A percentile compares a stretch with the other conserved stretches of the same genome.
Conservation (phyloP, 2,888 invertebrate species). For the Cantharis rustica region DNA sequence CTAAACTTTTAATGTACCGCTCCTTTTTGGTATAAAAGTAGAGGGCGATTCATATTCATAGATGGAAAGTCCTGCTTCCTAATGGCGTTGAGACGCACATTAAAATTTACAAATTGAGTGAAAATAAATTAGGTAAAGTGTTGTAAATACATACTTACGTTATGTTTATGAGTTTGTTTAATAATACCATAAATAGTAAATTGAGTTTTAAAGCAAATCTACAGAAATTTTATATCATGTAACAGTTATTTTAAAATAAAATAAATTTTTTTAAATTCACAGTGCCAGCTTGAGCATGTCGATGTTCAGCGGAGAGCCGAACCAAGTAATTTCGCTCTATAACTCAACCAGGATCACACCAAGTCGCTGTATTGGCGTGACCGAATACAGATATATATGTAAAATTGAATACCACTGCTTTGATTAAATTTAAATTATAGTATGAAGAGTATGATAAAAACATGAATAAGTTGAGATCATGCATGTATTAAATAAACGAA, state of each 20-base stretch:
- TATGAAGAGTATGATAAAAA: background rate
- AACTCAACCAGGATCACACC: too few relatives aligned
- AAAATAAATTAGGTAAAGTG: background rate
- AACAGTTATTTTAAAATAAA: background rate
- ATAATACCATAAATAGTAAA: too few relatives aligned
- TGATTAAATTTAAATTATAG: background rate
- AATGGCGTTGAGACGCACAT: background rate
- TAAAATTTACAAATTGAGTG: background rate
- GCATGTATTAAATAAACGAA: slow-evolving; percentile 12
- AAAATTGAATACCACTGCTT: background rate
- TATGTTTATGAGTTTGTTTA: background rate
- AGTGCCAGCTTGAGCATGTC: too few relatives aligned
- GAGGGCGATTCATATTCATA: background rate
- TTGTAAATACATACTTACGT: background rate
- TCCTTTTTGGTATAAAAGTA: background rate
- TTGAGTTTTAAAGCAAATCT: background rate
- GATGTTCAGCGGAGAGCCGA: too few relatives aligned
- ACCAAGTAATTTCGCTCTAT: too few relatives aligned
- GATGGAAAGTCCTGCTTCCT: background rate
- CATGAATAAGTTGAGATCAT: slow-evolving; percentile 4
- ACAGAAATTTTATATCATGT: background rate
- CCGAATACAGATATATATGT: background rate
- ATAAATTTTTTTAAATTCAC: background rate
- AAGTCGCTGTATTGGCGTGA: background rate
- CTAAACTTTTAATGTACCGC: background rate